Evolutionary conservation across 2,888 invertebrate species (phyloP).

Genomic region (Orchestes rusci): DNA sequence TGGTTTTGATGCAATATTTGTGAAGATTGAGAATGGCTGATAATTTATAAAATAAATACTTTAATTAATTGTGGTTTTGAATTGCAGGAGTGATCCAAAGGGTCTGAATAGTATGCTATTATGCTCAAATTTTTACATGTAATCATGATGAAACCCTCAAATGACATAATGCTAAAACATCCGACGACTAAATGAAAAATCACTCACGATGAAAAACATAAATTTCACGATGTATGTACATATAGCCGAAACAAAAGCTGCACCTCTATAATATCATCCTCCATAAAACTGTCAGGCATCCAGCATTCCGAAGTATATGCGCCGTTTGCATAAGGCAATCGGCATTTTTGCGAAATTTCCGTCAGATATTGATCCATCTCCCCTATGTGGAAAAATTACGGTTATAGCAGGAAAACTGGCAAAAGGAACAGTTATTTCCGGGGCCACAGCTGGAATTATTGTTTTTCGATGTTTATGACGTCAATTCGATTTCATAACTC

Average conservation of each 20-base stretch:
- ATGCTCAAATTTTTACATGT: too few species aligned
- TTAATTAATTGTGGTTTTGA: too few species aligned
- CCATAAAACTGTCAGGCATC: conserved; percentile 18
- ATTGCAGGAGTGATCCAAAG: too few species aligned
- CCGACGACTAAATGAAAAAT: too few species aligned
- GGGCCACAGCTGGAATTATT: conserved; percentile 39
- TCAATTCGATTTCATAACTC: conserved; percentile 48
- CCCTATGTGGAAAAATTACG: conserved; percentile 18
- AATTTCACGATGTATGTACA: background rate
- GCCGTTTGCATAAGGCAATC: conserved; percentile 25
- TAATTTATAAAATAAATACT: too few species aligned
- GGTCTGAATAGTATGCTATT: too few species aligned
- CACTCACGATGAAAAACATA: too few species aligned
- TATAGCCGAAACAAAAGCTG: conserved; percentile 13
- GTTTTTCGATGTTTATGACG: conserved; percentile 48
- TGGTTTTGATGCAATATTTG: too few species aligned
- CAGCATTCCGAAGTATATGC: conserved; percentile 17
- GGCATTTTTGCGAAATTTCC: conserved; percentile 24
- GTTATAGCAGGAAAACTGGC: conserved; percentile 23
- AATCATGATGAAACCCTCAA: too few species aligned
- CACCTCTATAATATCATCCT: conserved; percentile 13
- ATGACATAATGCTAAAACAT: too few species aligned
- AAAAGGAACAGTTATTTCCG: conserved; percentile 26
- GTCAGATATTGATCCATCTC: conserved; percentile 22
- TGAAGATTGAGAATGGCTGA: too few species aligned